These are phyloP conservation scores for Tachina fera DNA, from an alignment of 2,888 invertebrate genomes.

Conservation along the genomic window DNA sequence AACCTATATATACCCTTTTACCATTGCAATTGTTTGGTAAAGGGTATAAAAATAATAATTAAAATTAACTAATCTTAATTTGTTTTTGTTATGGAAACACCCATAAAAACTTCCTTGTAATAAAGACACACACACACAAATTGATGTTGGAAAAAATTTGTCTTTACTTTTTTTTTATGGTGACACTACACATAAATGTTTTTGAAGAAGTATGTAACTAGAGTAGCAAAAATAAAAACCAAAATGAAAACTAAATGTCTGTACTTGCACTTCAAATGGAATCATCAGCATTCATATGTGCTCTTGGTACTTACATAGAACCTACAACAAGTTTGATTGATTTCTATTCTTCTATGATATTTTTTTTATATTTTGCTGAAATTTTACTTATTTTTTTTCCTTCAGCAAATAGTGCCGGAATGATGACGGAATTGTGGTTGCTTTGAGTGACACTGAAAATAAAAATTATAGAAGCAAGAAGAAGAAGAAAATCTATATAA, in stretches of 20 bases:
- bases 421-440: conserved; percentile 69
- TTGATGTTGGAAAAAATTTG: conserved; percentile 28
- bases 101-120: conserved; percentile 34
- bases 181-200: conserved; percentile 54
- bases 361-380: conserved; percentile 2
- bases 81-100: not conserved
- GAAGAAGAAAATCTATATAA: conserved; percentile 4
- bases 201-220: conserved; percentile 4
- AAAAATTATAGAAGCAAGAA: not conserved
- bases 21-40: too few relatives aligned
- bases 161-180: conserved; percentile 57
- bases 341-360: conserved; percentile 51
- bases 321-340: conserved; percentile 68
- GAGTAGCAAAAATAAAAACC: not conserved
- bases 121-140: conserved; percentile 10
- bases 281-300: conserved; percentile 66
- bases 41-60: too few relatives aligned
- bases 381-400: conserved; percentile 19
- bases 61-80: too few relatives aligned
- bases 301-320: conserved; percentile 35
- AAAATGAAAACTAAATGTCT: conserved; percentile 54
- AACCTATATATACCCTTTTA: too few relatives aligned
- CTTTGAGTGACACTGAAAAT: conserved; percentile 60
- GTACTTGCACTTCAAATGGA: conserved; percentile 59
- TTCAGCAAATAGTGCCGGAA: conserved; percentile 44